Evolutionary conservation across 2,113 vertebrate species (phyloP).

Genomic region (Platycercus adscitus): DNA sequence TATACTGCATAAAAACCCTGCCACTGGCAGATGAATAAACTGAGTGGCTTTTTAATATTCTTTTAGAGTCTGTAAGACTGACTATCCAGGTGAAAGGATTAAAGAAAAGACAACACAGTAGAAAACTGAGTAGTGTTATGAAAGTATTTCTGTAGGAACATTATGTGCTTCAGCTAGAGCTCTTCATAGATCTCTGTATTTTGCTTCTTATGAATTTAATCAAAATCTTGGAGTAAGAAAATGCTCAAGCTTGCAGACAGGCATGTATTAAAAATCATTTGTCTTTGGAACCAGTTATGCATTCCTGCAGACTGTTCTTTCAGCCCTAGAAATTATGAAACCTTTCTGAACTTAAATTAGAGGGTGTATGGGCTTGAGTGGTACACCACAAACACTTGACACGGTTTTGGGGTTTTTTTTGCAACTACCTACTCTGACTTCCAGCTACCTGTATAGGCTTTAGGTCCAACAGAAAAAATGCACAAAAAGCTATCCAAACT

Average conservation of each 20-base stretch:
- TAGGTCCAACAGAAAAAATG: neutral
- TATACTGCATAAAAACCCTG: neutral
- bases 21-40: neutral
- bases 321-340: neutral
- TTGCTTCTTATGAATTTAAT: neutral
- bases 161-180: neutral
- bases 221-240: neutral
- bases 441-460: neutral
- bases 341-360: neutral
- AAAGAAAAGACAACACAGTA: neutral
- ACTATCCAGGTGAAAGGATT: neutral
- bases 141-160: neutral
- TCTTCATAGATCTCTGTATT: neutral
- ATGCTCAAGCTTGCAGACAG: neutral
- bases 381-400: neutral
- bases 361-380: neutral
- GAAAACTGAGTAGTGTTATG: neutral
- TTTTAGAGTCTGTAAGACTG: neutral
- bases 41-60: neutral
- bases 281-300: neutral
- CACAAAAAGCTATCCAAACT: neutral
- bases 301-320: neutral
- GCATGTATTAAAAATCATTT: neutral
- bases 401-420: neutral
- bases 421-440: neutral